These are phyloP conservation scores for Xerus rutilus DNA, from an alignment of 2,797 vertebrate species.

Conservation along the genomic window DNA sequence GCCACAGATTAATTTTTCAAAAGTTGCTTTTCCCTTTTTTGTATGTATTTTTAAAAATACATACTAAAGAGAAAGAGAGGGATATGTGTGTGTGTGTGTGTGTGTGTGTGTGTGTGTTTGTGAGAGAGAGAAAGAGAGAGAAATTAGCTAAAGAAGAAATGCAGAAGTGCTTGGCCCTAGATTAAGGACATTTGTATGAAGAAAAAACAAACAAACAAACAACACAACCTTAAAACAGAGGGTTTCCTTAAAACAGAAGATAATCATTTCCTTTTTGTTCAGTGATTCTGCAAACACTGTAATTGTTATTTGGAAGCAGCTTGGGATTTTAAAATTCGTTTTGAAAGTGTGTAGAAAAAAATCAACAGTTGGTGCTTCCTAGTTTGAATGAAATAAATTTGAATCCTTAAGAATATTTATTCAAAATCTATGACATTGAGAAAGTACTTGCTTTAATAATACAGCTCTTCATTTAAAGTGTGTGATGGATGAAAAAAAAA, in stretches of 20 bases:
- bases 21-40: conserved; percentile 1
- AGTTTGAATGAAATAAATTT: conserved; percentile 48
- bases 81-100: not conserved
- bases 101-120: not conserved
- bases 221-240: not conserved
- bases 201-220: not conserved
- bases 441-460: conserved; percentile 61
- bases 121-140: too few species aligned
- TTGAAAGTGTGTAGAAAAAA: conserved; percentile 57
- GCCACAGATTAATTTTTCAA: conserved; percentile 48
- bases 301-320: conserved; percentile 44
- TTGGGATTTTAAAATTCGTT: conserved; percentile 53
- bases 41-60: conserved; percentile 2
- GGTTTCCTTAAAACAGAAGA: not conserved
- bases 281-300: conserved; percentile 26
- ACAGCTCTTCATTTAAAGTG: not conserved
- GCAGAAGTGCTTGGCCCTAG: not conserved
- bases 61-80: too few species aligned
- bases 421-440: conserved; percentile 40
- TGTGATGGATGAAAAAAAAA: not conserved
- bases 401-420: conserved; percentile 58
- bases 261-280: conserved; percentile 47
- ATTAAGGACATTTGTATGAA: not conserved
- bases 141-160: conserved; percentile 31
- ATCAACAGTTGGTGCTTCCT: not conserved